Base-by-base conservation (phyloP, 2,113 vertebrate genomes). In the Apus apus region DNA sequence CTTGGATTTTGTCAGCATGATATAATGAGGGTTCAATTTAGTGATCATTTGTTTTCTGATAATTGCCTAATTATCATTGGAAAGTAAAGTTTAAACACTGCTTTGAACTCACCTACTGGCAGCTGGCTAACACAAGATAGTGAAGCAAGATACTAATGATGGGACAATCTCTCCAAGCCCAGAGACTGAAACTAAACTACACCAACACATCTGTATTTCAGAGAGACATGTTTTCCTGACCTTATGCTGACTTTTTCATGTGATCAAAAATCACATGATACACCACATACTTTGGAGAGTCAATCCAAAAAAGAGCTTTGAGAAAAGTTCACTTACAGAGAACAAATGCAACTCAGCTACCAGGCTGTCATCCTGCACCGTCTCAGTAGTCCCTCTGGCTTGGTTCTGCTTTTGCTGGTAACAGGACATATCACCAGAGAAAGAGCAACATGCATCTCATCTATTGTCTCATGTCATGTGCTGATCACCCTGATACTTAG, bases 311-410 rank as follows among this genome's bases (percentile, higher is more conserved):
- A 19, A n/a, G 61, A 43, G 54, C 43, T 79, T 57, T 68, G 23
- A 74, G 40, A 38, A 62, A 68, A 27, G 19, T 30, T 68, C 34
- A 38, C 4, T 6, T 23, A 21, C 9, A 43, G 34, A 22, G 26
- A 78, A 67, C 11, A 48, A 73, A 18, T 25, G 66, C 40, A 73
- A 29, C 26, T 38, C 53, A 19, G 34, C 10, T 51, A 27, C 32
- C 25, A 20, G 4, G 13, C 12, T 45, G 61, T 43, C n/a, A 32
- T 65, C 18, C 45, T 65, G 29, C 21, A 27, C 0, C 0, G 10
- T 23, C 74, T 46, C 43, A 40, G 36, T 43, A 32, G n/a, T 27
- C 29, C 20, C 60, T 36, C 70, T 15, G 15, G 6, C 36, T 43
- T 14, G 9, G 26, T 67, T 11, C n/a, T 40, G 50, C 36, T 80